Conservation (phyloP, 92 coral and sea anemone species). For the Actinernus sp. region DNA sequence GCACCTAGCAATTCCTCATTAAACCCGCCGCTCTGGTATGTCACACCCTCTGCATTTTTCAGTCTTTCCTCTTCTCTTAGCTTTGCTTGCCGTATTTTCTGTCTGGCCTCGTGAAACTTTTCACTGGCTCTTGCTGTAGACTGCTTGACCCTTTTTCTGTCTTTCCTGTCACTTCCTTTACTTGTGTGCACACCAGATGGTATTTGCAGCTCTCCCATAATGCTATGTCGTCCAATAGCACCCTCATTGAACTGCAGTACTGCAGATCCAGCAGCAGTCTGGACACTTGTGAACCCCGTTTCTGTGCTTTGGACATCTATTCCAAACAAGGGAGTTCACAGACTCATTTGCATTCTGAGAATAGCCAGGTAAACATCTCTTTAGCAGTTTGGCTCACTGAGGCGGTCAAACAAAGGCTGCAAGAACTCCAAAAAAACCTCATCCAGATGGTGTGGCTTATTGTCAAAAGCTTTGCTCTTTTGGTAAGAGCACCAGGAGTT, state of each 20-base stretch:
- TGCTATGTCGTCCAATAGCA: slow-evolving; percentile 38
- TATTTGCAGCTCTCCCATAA: slow-evolving; percentile 33
- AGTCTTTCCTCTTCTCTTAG: slow-evolving; percentile 45
- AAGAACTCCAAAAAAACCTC: neutral
- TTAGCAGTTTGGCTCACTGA: slow-evolving; percentile 19
- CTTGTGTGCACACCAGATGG: slow-evolving; percentile 26
- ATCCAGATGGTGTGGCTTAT: slow-evolving; percentile 52
- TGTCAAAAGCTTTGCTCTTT: neutral
- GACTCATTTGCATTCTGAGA: slow-evolving; percentile 61
- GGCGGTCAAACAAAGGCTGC: neutral
- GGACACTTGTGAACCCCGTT: slow-evolving; percentile 36
- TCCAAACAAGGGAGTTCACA: slow-evolving; percentile 52
- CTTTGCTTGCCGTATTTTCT: slow-evolving; percentile 49
- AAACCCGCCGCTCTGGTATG: slow-evolving; percentile 55
- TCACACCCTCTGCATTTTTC: slow-evolving; percentile 37
- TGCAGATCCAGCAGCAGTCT: slow-evolving; percentile 30
- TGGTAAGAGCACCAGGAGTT: slow-evolving; percentile 33
- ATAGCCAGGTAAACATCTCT: slow-evolving; percentile 39
- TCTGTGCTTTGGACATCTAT: slow-evolving; percentile 50
- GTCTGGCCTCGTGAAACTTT: slow-evolving; percentile 46
- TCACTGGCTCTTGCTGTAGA: slow-evolving; percentile 34
- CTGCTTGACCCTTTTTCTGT: slow-evolving; percentile 51
- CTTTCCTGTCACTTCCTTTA: slow-evolving; percentile 27
- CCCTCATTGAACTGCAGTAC: slow-evolving; percentile 54
- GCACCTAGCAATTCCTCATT: neutral